Evolutionary conservation across 2,888 invertebrate genomes (phyloP).

Genomic region (Drosophila macrothrix): DNA sequence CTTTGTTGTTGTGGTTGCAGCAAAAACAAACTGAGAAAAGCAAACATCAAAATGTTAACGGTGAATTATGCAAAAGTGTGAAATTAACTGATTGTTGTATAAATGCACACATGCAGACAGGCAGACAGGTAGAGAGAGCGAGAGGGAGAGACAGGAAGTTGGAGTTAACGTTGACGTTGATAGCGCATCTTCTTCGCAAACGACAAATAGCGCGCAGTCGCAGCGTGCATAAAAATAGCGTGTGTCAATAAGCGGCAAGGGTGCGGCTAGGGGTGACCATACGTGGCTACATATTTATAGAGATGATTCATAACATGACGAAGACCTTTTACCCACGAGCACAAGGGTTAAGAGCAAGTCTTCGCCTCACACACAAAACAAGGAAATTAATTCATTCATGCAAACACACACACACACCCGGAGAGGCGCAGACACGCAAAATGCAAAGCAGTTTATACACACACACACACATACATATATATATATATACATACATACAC

Average conservation of each 20-base stretch:
- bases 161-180: background rate
- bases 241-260: background rate
- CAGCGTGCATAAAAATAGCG: constrained; percentile 13
- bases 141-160: background rate
- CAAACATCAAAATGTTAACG: constrained; percentile 27
- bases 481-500: too few species aligned
- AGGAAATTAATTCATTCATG: constrained; percentile 61
- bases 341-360: constrained; percentile 25
- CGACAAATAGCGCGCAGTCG: constrained; percentile 22
- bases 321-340: constrained; percentile 44
- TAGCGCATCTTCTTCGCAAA: background rate
- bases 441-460: background rate
- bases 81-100: constrained; percentile 17
- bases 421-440: background rate
- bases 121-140: background rate
- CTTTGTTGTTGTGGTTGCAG: constrained; percentile 11
- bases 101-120: background rate
- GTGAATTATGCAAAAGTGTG: constrained; percentile 36
- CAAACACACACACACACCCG: constrained; percentile 10
- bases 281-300: background rate
- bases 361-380: constrained; percentile 14
- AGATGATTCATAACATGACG: constrained; percentile 55
- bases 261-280: background rate
- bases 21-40: constrained; percentile 16
- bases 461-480: too few species aligned